Evolutionary conservation across 2,888 invertebrate genomes (phyloP), one percentile per base, ranked within the genome.

Genomic region (Leptopilina drosophilae): DNA sequence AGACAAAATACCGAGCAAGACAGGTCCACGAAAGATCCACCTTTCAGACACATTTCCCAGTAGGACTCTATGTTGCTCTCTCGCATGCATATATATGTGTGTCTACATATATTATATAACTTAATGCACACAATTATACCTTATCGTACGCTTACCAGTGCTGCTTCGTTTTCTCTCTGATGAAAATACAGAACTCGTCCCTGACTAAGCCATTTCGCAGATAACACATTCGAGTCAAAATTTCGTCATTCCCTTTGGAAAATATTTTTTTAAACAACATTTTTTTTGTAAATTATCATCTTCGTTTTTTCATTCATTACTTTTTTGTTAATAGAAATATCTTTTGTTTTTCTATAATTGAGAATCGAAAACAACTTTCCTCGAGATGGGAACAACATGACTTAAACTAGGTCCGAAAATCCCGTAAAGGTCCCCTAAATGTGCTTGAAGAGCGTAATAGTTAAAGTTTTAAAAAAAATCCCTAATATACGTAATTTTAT

Each of bases 31-130:
- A 82, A 84, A 85, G 81, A 81, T 82, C 79, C 82, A 77, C 78
- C 75, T 78, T 78, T 84, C 82, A 81, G 83, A 80, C 80, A 78
- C 83, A 83, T 86, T 85, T 83, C 81, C 84, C 85, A 83, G 81
- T 82, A 82, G 84, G 78, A 77, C 82, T 79, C 81, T 83, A 78
- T 80, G 77, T 65, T n/a, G 14, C 53, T 73, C 53, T 73, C 26
- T 6, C 0, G 49, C 69, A 56, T 49, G 73, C 14, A 33, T 33
- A 46, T 33, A 33, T 76, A 40, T 59, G 46, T 59, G 46, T 9
- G 76, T 80, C 75, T 62, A 75, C 78, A 76, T 77, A 78, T 81
- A 77, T 77, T 77, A 76, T 59, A 65, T 40, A 65, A 66, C 26
- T 78, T 78, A 26, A 64, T 75, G 65, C 64, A 75, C 77, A 76